Conservation (phyloP, 2,888 invertebrate species). For the Dasypogon diadema region DNA sequence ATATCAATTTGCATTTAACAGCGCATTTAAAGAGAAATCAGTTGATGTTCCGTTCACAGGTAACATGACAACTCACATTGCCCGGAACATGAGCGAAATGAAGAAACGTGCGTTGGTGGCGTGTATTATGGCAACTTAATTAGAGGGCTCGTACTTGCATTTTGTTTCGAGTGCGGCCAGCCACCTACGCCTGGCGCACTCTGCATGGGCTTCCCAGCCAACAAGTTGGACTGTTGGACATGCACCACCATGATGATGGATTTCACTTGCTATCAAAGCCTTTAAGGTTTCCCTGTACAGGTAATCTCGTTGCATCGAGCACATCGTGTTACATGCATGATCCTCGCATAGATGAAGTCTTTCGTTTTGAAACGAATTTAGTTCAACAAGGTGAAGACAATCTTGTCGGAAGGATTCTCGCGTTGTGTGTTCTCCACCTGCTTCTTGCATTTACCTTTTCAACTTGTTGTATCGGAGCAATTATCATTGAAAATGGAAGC, state of each 20-base stretch:
- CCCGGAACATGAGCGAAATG: conserved; percentile 23
- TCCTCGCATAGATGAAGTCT: conserved; percentile 27
- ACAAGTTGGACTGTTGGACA: too few species aligned
- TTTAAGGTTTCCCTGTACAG: neutral
- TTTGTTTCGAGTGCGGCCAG: conserved; percentile 27
- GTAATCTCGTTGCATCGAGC: conserved; percentile 4
- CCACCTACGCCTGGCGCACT: conserved; percentile 9
- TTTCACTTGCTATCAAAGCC: conserved; percentile 1
- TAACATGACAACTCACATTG: conserved; percentile 56
- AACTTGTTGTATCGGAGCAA: too few species aligned
- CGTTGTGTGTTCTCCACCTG: neutral
- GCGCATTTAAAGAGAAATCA: conserved; percentile 53
- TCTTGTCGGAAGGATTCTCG: neutral
- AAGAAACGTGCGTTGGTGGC: conserved; percentile 54
- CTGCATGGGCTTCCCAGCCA: neutral
- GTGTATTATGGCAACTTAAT: conserved; percentile 57
- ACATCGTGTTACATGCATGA: conserved; percentile 26
- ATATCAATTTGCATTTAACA: conserved; percentile 56
- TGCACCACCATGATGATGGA: conserved; percentile 21
- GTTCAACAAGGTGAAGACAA: conserved; percentile 25
- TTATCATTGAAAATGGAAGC: too few species aligned
- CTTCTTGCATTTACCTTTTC: neutral
- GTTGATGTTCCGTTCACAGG: conserved; percentile 51
- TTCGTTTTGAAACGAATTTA: conserved; percentile 3
- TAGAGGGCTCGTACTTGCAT: conserved; percentile 53